These are phyloP conservation scores for Halocynthia aurantium DNA, from an alignment of 23 tunicate genomes.

Conservation along the genomic window DNA sequence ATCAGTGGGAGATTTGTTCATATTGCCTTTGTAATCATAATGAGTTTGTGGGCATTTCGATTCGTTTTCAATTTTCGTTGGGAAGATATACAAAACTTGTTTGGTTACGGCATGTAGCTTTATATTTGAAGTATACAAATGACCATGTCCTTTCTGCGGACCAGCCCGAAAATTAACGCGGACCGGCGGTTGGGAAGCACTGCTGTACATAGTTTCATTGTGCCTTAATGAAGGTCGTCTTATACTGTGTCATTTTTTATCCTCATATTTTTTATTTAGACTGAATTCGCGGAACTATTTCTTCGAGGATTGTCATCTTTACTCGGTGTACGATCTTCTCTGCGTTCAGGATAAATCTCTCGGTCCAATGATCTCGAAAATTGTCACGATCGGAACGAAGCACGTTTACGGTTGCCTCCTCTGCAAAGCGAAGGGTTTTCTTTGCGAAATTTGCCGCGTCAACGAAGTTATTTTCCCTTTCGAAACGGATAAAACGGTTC, in stretches of 20 bases:
- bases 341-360: constrained; percentile 20
- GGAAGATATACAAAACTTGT: too few species aligned
- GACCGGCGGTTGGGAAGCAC: background rate
- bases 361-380: constrained; percentile 24
- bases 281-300: constrained; percentile 23
- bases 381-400: constrained; percentile 44
- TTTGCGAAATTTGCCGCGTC: constrained; percentile 68
- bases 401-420: constrained; percentile 63
- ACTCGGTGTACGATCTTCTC: constrained; percentile 48
- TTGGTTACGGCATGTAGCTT: too few species aligned
- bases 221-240: background rate
- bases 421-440: constrained; percentile 73
- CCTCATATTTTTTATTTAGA: background rate
- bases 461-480: constrained; percentile 76
- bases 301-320: constrained; percentile 57
- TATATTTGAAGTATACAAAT: too few species aligned
- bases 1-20: too few species aligned
- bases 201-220: background rate
- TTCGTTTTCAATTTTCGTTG: too few species aligned
- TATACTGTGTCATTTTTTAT: background rate
- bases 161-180: background rate
- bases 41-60: too few species aligned
- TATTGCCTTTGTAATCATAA: too few species aligned
- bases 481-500: constrained; percentile 58
- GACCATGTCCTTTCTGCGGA: too few species aligned